These are phyloP conservation scores for Uria lomvia DNA, from an alignment of 2,113 vertebrate genomes.

Conservation along the genomic window DNA sequence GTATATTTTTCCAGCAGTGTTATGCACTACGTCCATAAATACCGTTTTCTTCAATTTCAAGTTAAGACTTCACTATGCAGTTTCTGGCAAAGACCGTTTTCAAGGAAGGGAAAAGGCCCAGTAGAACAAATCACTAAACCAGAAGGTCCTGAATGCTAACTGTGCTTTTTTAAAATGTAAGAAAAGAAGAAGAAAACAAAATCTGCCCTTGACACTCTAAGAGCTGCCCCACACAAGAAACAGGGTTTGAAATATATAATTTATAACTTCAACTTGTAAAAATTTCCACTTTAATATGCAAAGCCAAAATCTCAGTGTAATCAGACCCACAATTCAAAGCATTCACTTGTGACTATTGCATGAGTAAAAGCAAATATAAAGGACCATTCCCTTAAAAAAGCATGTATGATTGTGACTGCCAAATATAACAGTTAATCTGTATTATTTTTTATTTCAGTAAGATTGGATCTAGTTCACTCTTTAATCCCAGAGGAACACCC, in stretches of 20 bases:
- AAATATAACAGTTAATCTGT: conserved; percentile 42
- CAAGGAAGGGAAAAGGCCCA: not conserved
- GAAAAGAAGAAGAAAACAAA: not conserved
- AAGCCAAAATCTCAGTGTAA: not conserved
- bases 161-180: not conserved
- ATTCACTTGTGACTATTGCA: not conserved
- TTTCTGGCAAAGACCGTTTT: not conserved
- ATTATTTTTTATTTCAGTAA: not conserved
- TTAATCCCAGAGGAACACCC: not conserved
- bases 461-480: conserved; percentile 6
- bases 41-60: not conserved
- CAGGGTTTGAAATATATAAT: not conserved
- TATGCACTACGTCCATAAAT: not conserved
- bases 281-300: not conserved
- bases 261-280: not conserved
- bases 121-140: not conserved
- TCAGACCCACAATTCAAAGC: not conserved
- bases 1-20: not conserved
- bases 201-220: not conserved
- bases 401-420: not conserved
- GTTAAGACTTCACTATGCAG: not conserved
- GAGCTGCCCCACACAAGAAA: not conserved
- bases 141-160: not conserved
- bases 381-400: not conserved
- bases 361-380: not conserved